Evolutionary conservation across 1,140 invertebrate genomes (phyloP).

Genomic region (Ruditapes philippinarum): DNA sequence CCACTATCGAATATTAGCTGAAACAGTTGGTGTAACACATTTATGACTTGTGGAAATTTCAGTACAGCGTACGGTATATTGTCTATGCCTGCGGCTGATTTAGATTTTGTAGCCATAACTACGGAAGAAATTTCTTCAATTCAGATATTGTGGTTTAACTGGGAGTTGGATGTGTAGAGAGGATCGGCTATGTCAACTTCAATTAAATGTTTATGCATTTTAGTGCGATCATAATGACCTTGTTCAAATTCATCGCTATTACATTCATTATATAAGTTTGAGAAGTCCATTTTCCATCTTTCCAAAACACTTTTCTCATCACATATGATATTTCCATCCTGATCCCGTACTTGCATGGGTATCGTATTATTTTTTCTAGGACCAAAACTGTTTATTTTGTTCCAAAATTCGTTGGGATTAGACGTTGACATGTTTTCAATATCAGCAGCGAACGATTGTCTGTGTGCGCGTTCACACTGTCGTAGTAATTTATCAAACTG

Average conservation of each 20-base stretch:
- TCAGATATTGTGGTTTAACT: background rate
- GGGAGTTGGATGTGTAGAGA: background rate
- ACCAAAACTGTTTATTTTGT: conserved; percentile 31
- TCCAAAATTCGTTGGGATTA: conserved; percentile 62
- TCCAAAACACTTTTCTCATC: background rate
- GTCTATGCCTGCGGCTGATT: background rate
- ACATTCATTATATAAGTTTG: background rate
- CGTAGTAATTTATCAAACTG: conserved; percentile 1
- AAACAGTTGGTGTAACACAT: too few species aligned
- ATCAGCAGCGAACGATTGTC: background rate
- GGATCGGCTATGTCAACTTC: background rate
- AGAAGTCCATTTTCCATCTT: background rate
- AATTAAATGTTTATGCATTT: conserved; percentile 25
- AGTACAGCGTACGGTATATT: conserved; percentile 15
- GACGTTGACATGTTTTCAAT: background rate
- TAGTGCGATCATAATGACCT: background rate
- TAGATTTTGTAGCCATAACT: background rate
- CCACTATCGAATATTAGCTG: too few species aligned
- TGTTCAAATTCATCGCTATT: background rate
- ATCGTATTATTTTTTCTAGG: background rate
- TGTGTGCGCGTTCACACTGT: background rate
- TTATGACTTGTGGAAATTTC: background rate
- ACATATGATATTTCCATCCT: background rate
- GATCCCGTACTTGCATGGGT: background rate
- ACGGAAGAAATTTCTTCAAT: background rate